Conservation (phyloP, 2,888 invertebrate species). For the Apodemia mormo region DNA sequence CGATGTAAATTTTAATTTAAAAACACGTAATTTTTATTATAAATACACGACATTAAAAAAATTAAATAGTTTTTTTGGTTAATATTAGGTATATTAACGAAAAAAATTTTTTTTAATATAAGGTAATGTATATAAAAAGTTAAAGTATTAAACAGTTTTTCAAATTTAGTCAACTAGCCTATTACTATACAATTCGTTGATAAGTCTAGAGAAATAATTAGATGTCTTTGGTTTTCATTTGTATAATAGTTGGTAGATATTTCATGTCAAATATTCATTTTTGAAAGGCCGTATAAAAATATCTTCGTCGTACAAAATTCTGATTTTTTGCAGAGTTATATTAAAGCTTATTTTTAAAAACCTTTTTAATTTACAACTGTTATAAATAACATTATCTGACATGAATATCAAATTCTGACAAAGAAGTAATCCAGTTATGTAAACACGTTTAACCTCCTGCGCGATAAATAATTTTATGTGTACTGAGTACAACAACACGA, state of each 20-base stretch:
- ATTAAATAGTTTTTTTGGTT: too few species aligned
- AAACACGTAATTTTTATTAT: too few species aligned
- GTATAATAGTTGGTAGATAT: background rate
- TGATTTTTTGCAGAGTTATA: background rate
- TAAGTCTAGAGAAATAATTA: too few species aligned
- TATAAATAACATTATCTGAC: slow-evolving; percentile 5
- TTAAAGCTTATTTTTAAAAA: background rate
- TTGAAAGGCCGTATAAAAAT: background rate
- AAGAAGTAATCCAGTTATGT: slow-evolving; percentile 7
- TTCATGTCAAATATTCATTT: background rate
- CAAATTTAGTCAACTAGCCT: too few species aligned
- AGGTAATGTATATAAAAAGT: too few species aligned
- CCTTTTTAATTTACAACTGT: background rate
- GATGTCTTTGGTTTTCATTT: background rate
- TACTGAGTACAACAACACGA: slow-evolving; percentile 27
- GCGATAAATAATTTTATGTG: slow-evolving; percentile 13
- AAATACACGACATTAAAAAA: too few species aligned
- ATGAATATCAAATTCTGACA: background rate
- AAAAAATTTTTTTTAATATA: too few species aligned
- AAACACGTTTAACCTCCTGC: background rate
- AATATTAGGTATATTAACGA: too few species aligned
- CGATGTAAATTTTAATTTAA: too few species aligned
- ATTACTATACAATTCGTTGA: accelerated
- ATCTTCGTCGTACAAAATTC: background rate
- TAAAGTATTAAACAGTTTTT: too few species aligned